phyloP scores from a whole-genome alignment of 2,888 invertebrate genomes.

The Coenonympha arcania region DNA sequence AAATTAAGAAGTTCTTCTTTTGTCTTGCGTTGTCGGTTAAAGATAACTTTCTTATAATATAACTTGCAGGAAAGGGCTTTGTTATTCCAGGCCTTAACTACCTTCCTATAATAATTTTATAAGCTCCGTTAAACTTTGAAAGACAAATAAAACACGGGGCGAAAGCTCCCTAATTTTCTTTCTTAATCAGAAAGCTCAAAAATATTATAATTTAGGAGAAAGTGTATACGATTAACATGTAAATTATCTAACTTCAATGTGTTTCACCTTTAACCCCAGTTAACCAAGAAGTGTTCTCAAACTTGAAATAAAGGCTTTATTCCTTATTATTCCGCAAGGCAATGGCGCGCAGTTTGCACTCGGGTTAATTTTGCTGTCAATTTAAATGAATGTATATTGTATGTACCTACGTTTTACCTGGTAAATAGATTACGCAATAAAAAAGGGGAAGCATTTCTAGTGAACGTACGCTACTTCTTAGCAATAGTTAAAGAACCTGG shows the following conservation, averaged over 20 bases:
- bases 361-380: too few species aligned
- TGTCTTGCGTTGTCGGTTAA: too few species aligned
- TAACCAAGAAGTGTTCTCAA: slow-evolving; percentile 49
- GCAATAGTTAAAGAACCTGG: too few species aligned
- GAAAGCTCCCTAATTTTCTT: slow-evolving; percentile 50
- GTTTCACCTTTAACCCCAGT: slow-evolving; percentile 50
- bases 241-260: slow-evolving; percentile 54
- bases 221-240: slow-evolving; percentile 64
- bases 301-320: slow-evolving; percentile 4
- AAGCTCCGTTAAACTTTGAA: neutral
- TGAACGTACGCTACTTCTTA: too few species aligned
- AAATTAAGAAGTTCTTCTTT: too few species aligned
- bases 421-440: too few species aligned
- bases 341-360: too few species aligned
- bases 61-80: neutral
- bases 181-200: slow-evolving; percentile 47
- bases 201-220: slow-evolving; percentile 57
- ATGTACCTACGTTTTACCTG: too few species aligned
- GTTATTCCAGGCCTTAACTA: neutral
- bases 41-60: too few species aligned
- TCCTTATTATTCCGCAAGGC: neutral
- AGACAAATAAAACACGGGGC: slow-evolving; percentile 34
- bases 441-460: too few species aligned
- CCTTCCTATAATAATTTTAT: neutral
- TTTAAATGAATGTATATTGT: too few species aligned